These are phyloP conservation scores for Noctua janthina DNA, from an alignment of 2,888 invertebrate species.

Conservation along the genomic window DNA sequence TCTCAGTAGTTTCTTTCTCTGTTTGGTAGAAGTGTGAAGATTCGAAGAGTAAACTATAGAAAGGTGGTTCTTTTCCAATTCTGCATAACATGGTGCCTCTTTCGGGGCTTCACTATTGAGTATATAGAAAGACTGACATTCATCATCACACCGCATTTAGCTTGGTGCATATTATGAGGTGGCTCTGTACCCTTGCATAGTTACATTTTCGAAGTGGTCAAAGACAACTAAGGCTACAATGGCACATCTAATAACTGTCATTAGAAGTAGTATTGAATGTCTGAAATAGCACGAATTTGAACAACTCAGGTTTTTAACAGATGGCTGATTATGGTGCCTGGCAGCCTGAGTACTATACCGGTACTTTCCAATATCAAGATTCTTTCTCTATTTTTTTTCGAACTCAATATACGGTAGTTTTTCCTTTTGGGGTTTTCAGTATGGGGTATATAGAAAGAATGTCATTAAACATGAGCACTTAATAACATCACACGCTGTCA, in stretches of 20 bases:
- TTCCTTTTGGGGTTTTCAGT: background rate
- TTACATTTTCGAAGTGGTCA: background rate
- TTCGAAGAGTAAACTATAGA: background rate
- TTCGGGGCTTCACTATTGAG: background rate
- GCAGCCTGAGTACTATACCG: background rate
- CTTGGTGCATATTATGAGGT: background rate
- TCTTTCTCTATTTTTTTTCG: background rate
- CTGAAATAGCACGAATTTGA: background rate
- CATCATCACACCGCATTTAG: background rate
- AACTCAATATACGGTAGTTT: background rate
- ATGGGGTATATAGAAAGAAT: conserved; percentile 63
- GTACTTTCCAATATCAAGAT: background rate
- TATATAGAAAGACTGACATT: too few species aligned
- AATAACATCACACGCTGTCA: conserved; percentile 84
- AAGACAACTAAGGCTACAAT: background rate
- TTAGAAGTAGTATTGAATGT: background rate
- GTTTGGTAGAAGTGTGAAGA: too few species aligned
- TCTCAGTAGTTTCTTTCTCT: too few species aligned
- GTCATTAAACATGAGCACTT: conserved; percentile 75
- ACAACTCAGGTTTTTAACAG: background rate
- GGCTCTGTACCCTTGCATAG: too few species aligned
- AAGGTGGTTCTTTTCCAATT: background rate
- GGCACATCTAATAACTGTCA: background rate
- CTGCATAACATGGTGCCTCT: too few species aligned
- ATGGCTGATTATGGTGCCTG: background rate